phyloP scores from a whole-genome alignment of 2,888 invertebrate species.

The Octodonta nipae region DNA sequence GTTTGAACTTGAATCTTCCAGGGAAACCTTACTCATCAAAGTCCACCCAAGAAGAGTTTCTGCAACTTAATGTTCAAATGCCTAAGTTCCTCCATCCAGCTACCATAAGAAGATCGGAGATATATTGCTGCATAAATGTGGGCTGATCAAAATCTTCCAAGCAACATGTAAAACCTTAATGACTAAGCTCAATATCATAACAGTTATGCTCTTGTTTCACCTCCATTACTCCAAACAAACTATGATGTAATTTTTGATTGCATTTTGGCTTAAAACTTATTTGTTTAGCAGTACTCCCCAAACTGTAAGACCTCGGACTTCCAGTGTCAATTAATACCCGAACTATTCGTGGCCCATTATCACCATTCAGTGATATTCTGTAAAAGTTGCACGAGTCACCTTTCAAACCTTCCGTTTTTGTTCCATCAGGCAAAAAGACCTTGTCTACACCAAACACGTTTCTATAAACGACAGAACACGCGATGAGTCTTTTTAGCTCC shows the following conservation, averaged over 20 bases:
- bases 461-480: no score
- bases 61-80: conserved; percentile 1
- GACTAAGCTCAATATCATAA: background rate
- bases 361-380: background rate
- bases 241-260: background rate
- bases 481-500: no score
- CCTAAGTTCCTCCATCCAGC: background rate
- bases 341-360: background rate
- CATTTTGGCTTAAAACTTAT: background rate
- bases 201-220: conserved; percentile 1
- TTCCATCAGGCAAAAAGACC: no score
- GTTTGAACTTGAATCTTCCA: background rate
- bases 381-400: no score
- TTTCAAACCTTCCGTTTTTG: no score
- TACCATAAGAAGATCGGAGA: background rate
- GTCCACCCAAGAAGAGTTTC: background rate
- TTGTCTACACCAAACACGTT: no score
- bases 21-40: background rate
- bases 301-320: background rate
- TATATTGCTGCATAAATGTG: background rate
- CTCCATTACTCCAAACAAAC: background rate
- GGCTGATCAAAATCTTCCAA: background rate
- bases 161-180: background rate
- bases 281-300: background rate
- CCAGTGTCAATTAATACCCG: background rate